Evolutionary conservation across 2,113 vertebrate genomes (phyloP).

Genomic region (Odobenus rosmarus): DNA sequence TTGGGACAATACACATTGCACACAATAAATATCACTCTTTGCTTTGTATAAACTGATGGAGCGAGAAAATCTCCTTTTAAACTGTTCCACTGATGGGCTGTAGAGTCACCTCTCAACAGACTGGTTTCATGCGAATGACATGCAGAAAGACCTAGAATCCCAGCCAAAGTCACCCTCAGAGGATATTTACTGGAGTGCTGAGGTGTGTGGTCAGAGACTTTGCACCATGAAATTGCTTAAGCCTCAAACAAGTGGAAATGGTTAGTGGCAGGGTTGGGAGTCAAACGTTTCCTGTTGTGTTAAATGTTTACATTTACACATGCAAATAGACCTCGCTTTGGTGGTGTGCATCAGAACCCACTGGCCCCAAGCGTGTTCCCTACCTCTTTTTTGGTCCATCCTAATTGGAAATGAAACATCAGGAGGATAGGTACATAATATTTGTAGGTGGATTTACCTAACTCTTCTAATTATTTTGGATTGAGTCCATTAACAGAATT

Average conservation of each 20-base stretch:
- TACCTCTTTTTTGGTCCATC: neutral
- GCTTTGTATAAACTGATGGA: neutral
- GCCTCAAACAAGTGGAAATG: conserved; percentile 23
- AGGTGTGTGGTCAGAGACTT: neutral
- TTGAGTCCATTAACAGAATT: neutral
- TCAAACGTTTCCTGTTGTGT: neutral
- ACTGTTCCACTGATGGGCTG: neutral
- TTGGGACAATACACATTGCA: neutral
- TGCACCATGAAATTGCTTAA: conserved; percentile 49
- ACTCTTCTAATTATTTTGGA: conserved; percentile 40
- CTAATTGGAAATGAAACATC: neutral
- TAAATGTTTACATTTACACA: conserved; percentile 7
- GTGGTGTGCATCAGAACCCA: neutral
- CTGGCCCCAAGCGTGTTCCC: neutral
- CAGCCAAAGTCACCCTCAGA: neutral
- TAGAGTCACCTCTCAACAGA: neutral
- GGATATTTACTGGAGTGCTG: neutral
- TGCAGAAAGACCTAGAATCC: neutral
- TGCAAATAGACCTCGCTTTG: neutral
- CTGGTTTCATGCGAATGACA: conserved; percentile 22
- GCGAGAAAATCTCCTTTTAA: neutral
- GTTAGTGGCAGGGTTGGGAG: neutral
- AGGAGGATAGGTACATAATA: neutral
- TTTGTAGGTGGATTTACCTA: neutral
- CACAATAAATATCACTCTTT: neutral